Base-by-base conservation (phyloP, 2,888 invertebrate species). In the Brenthis hecate region DNA sequence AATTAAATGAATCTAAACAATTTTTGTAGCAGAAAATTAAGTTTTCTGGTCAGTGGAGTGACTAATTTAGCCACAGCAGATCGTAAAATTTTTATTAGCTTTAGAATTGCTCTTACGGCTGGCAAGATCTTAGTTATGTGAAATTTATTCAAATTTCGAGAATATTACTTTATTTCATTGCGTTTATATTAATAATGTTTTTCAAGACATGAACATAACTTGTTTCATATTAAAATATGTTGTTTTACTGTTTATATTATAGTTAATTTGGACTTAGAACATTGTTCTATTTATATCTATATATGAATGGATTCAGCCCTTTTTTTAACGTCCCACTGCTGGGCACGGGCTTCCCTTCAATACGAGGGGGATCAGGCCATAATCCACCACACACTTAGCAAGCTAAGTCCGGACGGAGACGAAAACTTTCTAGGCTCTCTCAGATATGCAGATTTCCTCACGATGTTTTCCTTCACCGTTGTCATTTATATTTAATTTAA, bases 11-110 rank as follows among this genome's bases (percentile, higher is more conserved):
- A 61, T 51, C 28, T 13, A 53, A 53, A 62, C 36, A 62, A 51
- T 19, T 62, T 62, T 36, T 43, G 53, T 53, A 53, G 62, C 62
- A 62, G 62, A 62, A 62, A 53, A 60, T 60, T 60, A 16, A 36
- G 62, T 62, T 62, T 53, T 53, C 51, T 62, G 51, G 62, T 62
- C 53, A 53, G 51, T 53, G 16, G 53, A 53, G 62, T 62, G 62
- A 62, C 51, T 62, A 62, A 62, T 62, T 62, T 62, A 53, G 51
- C 62, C 36, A 51, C 51, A 53, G 51, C 36, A 13, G 62, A 16
- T 62, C 32, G 53, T 62, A 62, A 62, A 62, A 62, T 43, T 62
- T 62, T 62, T 62, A 62, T 62, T 62, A 53, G 16, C 53, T 36
- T 19, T 51, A 60, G 43, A 62, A 62, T 62, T 62, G 53, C 62